phyloP scores from a whole-genome alignment of 2,888 invertebrate genomes.

The Lithosia quadra region DNA sequence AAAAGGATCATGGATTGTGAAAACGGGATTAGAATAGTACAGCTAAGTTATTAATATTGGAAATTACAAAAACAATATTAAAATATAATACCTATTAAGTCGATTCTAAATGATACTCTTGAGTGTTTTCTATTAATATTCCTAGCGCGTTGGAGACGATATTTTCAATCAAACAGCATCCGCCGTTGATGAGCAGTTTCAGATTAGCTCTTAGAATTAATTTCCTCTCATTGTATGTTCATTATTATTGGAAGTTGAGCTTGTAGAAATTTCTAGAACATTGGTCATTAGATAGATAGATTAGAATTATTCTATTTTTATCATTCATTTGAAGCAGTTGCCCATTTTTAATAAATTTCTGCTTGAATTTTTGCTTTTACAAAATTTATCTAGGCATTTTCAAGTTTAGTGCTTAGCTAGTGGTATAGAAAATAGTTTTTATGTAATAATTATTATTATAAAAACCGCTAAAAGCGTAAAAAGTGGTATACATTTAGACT shows the following conservation, averaged over 20 bases:
- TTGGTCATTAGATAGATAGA: too few relatives aligned
- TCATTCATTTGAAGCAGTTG: neutral
- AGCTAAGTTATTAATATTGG: neutral
- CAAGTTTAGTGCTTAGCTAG: too few relatives aligned
- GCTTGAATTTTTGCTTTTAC: too few relatives aligned
- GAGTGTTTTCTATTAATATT: neutral
- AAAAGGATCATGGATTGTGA: too few relatives aligned
- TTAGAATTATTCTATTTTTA: neutral
- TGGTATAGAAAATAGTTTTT: too few relatives aligned
- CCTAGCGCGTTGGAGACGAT: neutral
- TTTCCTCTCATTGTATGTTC: constrained; percentile 1
- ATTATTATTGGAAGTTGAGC: neutral
- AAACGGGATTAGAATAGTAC: too few relatives aligned
- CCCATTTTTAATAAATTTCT: too few relatives aligned
- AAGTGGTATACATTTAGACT: too few relatives aligned
- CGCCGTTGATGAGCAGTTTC: neutral
- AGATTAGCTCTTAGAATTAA: neutral
- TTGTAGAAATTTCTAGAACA: neutral
- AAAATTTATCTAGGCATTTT: too few relatives aligned
- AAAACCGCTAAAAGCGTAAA: too few relatives aligned
- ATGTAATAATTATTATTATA: too few relatives aligned
- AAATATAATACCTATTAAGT: neutral
- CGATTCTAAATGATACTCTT: neutral
- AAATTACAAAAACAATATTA: neutral
- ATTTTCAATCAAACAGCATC: neutral